phyloP scores from a whole-genome alignment of 2,888 invertebrate species.

The Anodontia alba region DNA sequence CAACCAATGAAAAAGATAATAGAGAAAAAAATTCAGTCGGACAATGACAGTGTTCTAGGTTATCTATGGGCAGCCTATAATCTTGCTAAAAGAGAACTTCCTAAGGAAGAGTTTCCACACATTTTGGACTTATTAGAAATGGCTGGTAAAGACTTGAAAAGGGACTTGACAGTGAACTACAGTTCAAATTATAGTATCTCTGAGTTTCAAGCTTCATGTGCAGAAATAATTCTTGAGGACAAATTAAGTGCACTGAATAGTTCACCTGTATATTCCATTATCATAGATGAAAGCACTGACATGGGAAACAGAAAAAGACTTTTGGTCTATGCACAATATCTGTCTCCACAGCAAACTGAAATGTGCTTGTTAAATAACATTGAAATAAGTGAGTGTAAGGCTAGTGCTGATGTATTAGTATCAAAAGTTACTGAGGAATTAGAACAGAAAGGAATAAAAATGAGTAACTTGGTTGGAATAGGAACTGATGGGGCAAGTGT shows the following conservation, averaged over 20 bases:
- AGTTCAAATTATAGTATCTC: conserved; percentile 21
- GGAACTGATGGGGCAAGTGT: conserved; percentile 54
- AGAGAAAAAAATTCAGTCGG: not conserved
- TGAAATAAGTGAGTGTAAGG: conserved; percentile 35
- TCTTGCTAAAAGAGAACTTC: conserved; percentile 18
- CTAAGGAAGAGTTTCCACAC: conserved; percentile 17
- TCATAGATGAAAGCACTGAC: conserved; percentile 48
- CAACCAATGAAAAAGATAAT: conserved; percentile 17
- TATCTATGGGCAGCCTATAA: conserved; percentile 14
- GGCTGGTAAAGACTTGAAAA: conserved; percentile 8
- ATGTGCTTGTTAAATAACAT: conserved; percentile 26
- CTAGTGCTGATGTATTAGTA: conserved; percentile 36
- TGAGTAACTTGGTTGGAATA: conserved; percentile 42
- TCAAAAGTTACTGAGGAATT: conserved; percentile 24
- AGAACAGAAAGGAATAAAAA: conserved; percentile 33
- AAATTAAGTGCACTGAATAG: conserved; percentile 20
- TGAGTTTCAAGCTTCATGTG: conserved; percentile 41
- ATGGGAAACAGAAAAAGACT: conserved; percentile 39
- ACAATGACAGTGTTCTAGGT: conserved; percentile 5
- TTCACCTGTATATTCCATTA: conserved; percentile 28
- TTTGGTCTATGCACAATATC: conserved; percentile 35
- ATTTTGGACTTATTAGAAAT: not conserved
- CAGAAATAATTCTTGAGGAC: conserved; percentile 23
- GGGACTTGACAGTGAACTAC: not conserved
- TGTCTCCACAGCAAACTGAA: conserved; percentile 9